Evolutionary conservation across 2,797 vertebrate genomes (phyloP), one percentile per base, ranked within the genome.

Genomic region (Acanthopagrus latus): DNA sequence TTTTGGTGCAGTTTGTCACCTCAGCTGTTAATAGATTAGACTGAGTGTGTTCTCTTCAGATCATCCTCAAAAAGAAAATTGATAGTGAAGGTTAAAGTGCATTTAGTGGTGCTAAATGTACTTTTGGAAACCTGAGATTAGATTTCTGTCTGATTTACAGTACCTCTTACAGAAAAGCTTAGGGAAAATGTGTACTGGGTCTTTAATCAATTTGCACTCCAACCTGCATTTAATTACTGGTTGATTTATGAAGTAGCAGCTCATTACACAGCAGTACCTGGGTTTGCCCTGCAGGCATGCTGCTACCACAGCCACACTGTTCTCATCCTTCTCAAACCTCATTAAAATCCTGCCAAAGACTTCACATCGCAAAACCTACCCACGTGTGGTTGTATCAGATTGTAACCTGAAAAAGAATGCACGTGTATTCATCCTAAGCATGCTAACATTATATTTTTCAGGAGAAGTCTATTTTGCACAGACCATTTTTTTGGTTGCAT

Each of bases 191-290:
- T 10, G 18, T 27, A 50, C 51, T 25, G 62, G 2, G 21, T 57
- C 20, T 75, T 83, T 33, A 51, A 77, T 85, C 78, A 63, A 38
- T 25, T 66, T 76, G 11, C 65, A 57, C 56, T 5, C 7, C 10
- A 57, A 44, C 62, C 65, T 73, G 55, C 33, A 44, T 72, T 52
- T 74, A 44, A 73, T 88, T 59, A 84, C 55, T 33, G 38, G 8
- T 25, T 76, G 69, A 84, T 78, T 85, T 65, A 78, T 76, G 64
- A 60, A 84, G 72, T 46, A 78, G 75, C 17, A 80, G 71, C 57
- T 82, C 55, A 50, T 86, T 83, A 66, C 64, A 33, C 51, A 82
- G 65, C n/a, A 20, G 47, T 2, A 38, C 16, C 51, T n/a, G 25
- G 41, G 41, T 67, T 72, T 48, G 7, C 54, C 62, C 43, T 52